phyloP scores from a whole-genome alignment of 2,113 vertebrate genomes.

The Bos javanicus region DNA sequence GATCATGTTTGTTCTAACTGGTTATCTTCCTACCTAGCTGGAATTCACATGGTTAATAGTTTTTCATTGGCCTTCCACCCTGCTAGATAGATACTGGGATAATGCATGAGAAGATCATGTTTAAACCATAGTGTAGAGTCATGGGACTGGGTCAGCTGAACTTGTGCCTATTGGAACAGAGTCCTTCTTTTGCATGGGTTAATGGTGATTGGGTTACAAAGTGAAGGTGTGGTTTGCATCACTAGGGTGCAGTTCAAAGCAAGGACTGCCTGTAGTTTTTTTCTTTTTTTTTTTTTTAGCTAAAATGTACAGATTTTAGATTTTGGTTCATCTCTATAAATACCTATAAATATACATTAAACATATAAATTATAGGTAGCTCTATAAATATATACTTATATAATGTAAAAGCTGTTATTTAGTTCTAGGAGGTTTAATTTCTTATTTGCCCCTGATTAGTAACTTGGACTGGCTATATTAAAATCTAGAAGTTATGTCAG shows the following conservation, averaged over 20 bases:
- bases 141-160: background rate
- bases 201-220: background rate
- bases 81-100: background rate
- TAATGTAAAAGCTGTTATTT: background rate
- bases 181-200: background rate
- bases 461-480: background rate
- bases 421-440: slow-evolving; percentile 35
- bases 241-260: background rate
- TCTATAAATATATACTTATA: background rate
- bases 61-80: background rate
- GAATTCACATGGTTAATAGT: background rate
- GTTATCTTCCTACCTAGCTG: background rate
- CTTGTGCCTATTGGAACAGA: background rate
- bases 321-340: slow-evolving; percentile 6
- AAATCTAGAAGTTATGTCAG: background rate
- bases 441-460: background rate
- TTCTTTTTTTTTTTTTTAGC: slow-evolving; percentile 6
- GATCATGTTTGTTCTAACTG: background rate
- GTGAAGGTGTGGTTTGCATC: background rate
- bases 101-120: background rate
- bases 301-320: slow-evolving; percentile 21
- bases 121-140: background rate
- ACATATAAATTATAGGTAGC: background rate
- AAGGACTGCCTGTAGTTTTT: background rate
- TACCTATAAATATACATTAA: background rate